Percentiles rank a stretch among this genome's conserved stretches.
Evolutionary conservation across 2,113 vertebrate species (phyloP).

Genomic region (Pelecanoides urinatrix): DNA sequence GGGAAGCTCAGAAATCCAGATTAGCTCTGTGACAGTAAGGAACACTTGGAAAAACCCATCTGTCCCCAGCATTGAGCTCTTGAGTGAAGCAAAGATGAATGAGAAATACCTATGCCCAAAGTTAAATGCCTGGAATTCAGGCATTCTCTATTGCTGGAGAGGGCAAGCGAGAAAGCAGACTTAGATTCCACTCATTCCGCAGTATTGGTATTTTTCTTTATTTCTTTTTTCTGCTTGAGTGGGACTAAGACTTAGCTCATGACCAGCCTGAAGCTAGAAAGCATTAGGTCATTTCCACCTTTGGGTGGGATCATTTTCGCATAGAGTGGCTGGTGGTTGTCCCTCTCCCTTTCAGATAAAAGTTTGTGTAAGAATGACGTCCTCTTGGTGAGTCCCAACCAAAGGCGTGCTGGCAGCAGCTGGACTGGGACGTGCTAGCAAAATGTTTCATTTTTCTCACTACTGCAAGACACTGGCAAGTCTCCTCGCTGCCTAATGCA

Average conservation of each 20-base stretch:
- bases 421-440: not conserved
- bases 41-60: not conserved
- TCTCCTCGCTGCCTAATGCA: not conserved
- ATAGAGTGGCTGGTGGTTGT: not conserved
- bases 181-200: not conserved
- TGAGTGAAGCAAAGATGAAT: not conserved
- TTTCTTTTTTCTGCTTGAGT: not conserved
- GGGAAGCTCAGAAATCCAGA: not conserved
- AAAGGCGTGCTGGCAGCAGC: not conserved
- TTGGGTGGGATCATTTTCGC: constrained; percentile 12
- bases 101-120: not conserved
- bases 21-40: not conserved
- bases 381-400: not conserved
- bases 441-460: not conserved
- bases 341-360: not conserved
- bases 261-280: not conserved
- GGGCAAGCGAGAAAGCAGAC: not conserved
- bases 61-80: not conserved
- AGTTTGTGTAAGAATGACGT: not conserved
- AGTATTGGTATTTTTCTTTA: not conserved
- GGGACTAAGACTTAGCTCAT: not conserved
- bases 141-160: not conserved
- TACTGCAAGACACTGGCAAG: not conserved
- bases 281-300: constrained; percentile 21
- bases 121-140: not conserved